Evolutionary conservation across 2,888 invertebrate genomes (phyloP).

Genomic region (Drosophila prostipennis): DNA sequence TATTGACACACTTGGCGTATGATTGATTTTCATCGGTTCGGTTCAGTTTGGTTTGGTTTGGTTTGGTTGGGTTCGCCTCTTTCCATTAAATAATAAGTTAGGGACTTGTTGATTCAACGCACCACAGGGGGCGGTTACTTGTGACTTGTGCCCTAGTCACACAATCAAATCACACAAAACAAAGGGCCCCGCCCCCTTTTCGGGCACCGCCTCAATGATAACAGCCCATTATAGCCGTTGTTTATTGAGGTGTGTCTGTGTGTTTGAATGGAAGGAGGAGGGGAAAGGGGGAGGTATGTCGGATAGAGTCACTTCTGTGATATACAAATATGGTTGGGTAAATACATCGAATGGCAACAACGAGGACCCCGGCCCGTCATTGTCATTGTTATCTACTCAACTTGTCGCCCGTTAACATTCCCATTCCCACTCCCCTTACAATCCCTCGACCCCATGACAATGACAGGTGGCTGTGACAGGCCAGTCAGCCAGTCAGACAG

Average conservation of each 20-base stretch:
- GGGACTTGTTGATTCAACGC: conserved; percentile 65
- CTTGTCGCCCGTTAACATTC: conserved; percentile 22
- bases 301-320: conserved; percentile 33
- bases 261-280: too few species aligned
- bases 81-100: background rate
- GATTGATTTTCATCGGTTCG: conserved; percentile 61
- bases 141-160: conserved; percentile 20
- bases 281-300: background rate
- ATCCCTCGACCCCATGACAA: conserved; percentile 29
- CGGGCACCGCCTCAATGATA: conserved; percentile 25
- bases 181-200: conserved; percentile 22
- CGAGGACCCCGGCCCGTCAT: conserved; percentile 38
- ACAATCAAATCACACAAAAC: conserved; percentile 43
- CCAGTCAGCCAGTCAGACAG: conserved; percentile 36
- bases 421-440: background rate
- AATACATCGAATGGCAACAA: conserved; percentile 55
- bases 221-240: conserved; percentile 34
- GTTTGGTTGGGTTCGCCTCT: background rate
- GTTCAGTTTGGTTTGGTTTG: background rate
- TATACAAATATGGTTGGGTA: conserved; percentile 65
- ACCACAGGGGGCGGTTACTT: conserved; percentile 23
- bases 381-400: conserved; percentile 60
- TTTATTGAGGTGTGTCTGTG: conserved; percentile 21
- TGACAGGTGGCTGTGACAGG: conserved; percentile 51
- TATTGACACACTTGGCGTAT: conserved; percentile 74